Percentiles rank a stretch among this genome's conserved stretches.
Conservation (phyloP, 2,888 invertebrate genomes). For the Pherbina coryleti region DNA sequence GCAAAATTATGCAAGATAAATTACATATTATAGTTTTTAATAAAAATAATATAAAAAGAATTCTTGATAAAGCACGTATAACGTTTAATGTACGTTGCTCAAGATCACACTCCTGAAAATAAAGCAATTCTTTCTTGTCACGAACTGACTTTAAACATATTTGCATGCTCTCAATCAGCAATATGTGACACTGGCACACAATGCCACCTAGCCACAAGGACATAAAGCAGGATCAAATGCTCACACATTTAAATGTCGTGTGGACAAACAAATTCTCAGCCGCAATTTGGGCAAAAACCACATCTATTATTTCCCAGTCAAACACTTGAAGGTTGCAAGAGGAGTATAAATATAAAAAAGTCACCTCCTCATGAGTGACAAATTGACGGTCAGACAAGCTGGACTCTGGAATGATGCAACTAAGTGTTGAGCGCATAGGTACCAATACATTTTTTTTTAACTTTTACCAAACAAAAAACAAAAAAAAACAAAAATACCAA, state of each 20-base stretch:
- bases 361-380: background rate
- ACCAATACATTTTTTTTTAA: background rate
- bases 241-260: conserved; percentile 7
- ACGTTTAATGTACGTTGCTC: no score
- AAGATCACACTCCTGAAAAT: no score
- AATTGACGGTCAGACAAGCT: background rate
- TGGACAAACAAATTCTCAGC: background rate
- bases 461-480: background rate
- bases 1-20: no score
- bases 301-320: conserved; percentile 25
- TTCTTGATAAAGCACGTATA: background rate
- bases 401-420: background rate
- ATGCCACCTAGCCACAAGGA: background rate
- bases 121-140: conserved; percentile 47
- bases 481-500: background rate
- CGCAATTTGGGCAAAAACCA: conserved; percentile 22
- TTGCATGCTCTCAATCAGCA: conserved; percentile 41
- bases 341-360: background rate
- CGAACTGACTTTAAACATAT: conserved; percentile 48
- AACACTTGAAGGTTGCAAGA: background rate
- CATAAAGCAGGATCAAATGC: conserved; percentile 4
- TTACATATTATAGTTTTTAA: no score
- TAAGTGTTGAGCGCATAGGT: background rate
- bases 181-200: background rate
- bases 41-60: conserved; percentile 27